Conservation (phyloP, 1,140 invertebrate genomes). For the Drosophila nebulosa region DNA sequence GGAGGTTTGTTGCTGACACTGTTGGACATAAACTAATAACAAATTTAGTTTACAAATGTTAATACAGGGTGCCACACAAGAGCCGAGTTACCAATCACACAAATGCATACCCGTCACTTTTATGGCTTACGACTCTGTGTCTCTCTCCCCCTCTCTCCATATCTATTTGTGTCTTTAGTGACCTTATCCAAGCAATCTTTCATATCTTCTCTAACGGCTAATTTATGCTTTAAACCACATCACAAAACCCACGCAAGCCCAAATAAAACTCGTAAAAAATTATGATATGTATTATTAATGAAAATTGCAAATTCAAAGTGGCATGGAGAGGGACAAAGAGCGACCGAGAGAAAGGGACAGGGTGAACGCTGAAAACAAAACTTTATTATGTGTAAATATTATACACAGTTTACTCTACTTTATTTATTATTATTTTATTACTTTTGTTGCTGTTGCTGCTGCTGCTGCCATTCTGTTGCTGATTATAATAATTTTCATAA, state of each 20-base stretch:
- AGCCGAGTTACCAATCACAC: no score
- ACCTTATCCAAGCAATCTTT: conserved; percentile 35
- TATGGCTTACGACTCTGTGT: no score
- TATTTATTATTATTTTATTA: conserved; percentile 3
- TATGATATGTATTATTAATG: conserved; percentile 62
- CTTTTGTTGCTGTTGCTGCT: conserved; percentile 8
- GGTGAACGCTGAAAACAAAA: conserved; percentile 32
- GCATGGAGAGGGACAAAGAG: neutral
- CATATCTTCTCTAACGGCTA: conserved; percentile 51
- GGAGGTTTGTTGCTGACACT: conserved; percentile 60
- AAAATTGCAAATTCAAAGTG: conserved; percentile 59
- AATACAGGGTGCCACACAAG: neutral
- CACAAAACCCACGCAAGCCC: conserved; percentile 23
- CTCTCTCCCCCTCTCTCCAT: conserved; percentile 8
- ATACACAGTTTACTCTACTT: conserved; percentile 39
- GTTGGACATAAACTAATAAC: conserved; percentile 35
- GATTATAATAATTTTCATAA: conserved; percentile 60
- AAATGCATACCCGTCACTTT: neutral
- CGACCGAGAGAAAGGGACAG: conserved; percentile 1
- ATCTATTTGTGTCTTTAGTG: conserved; percentile 23
- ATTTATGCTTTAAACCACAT: conserved; percentile 55
- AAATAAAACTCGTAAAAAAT: conserved; percentile 48
- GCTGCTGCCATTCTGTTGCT: conserved; percentile 20
- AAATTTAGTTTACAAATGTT: conserved; percentile 2
- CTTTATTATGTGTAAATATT: conserved; percentile 64